Evolutionary conservation across 2,113 vertebrate species (phyloP).

Genomic region (Calypte anna): DNA sequence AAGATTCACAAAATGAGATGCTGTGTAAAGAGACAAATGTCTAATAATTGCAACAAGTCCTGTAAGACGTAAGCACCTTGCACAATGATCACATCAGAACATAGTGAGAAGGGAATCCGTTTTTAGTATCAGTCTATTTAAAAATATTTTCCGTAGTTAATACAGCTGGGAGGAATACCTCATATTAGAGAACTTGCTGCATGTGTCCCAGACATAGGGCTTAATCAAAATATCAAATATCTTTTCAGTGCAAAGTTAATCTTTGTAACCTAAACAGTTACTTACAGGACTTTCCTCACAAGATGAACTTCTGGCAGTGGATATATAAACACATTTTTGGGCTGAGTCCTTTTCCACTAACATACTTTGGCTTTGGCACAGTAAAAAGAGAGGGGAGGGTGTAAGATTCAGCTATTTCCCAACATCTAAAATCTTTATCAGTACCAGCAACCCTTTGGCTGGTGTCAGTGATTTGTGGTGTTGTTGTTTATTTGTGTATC

Average conservation of each 20-base stretch:
- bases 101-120: background rate
- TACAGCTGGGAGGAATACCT: background rate
- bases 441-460: background rate
- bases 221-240: background rate
- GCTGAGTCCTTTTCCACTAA: constrained; percentile 29
- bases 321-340: constrained; percentile 55
- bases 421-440: constrained; percentile 73
- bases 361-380: constrained; percentile 32
- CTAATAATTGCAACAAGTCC: background rate
- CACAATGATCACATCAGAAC: background rate
- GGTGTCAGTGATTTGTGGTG: constrained; percentile 68
- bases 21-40: background rate
- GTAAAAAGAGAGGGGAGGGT: background rate
- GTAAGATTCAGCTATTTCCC: constrained; percentile 13
- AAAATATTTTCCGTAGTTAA: background rate
- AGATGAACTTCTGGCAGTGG: constrained; percentile 44
- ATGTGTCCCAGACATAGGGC: constrained; percentile 9
- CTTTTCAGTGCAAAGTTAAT: background rate
- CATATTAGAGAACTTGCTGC: background rate
- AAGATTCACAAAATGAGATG: background rate
- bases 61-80: background rate
- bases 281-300: background rate
- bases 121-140: background rate
- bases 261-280: constrained; percentile 10
- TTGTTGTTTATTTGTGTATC: constrained; percentile 74